Evolutionary conservation across 2,797 vertebrate species (phyloP), one percentile per base, ranked within the genome.

Genomic region (Pogonophryne albipinna): DNA sequence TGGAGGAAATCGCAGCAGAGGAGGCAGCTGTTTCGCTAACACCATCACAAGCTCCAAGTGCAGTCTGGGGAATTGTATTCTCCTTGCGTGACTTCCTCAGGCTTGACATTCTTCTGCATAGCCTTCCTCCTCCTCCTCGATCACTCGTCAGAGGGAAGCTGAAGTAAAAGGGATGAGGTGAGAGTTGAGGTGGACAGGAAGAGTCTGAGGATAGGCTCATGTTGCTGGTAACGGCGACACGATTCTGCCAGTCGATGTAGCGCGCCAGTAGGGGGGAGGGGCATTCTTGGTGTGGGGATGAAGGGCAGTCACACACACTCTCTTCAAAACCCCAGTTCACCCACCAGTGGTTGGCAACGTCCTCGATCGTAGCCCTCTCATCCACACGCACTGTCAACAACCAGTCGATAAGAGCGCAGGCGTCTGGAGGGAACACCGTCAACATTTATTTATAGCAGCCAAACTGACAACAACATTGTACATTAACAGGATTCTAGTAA

Each of bases 261-360:
- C 95, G 95, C 31, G 95, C 95, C 67, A 96, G 85, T 78, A 96
- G 88, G 0, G 96, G 96, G 6, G 96, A 96, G 59, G 94, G 93
- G 79, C 94, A 95, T n/a, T 95, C 95, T 46, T 90, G 91, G 73
- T 87, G 90, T 7, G 92, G 80, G 31, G 93, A 71, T n/a, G 86
- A 85, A 44, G 88, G 90, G 70, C 96, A 96, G 92, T 96, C 95
- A 45, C 96, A 97, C 57, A 96, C 92, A 57, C 92, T 91, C 69
- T 93, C 90, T 85, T 96, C 94, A 77, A 95, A 96, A 60, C 96
- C 95, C 96, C 95, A 96, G 89, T 96, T 97, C 68, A 97, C 95
- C 96, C 96, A 97, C 96, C 96, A 96, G 88, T 97, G 96, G 87
- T 95, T 95, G 77, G 95, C 95, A 23, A 97, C 95, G n/a, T 97